phyloP scores from a whole-genome alignment of 2,113 vertebrate species.

The Proteles cristata region DNA sequence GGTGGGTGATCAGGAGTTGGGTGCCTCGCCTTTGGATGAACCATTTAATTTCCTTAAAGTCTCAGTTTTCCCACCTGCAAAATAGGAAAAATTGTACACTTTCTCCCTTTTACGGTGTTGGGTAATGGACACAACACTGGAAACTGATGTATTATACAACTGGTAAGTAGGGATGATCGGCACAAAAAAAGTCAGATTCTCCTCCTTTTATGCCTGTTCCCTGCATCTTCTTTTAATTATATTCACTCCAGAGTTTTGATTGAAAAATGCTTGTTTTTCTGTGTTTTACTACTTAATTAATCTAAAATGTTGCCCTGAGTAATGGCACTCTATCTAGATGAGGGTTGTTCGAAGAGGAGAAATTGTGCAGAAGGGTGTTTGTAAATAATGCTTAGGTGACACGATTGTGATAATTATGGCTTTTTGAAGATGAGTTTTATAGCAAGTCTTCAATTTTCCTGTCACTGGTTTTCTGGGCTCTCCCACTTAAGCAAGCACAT shows the following conservation, averaged over 20 bases:
- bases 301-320: conserved; percentile 49
- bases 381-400: conserved; percentile 70
- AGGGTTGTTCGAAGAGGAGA: not conserved
- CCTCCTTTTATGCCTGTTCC: not conserved
- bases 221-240: conserved; percentile 16
- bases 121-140: too few relatives aligned
- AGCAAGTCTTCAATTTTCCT: conserved; percentile 70
- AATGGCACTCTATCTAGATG: not conserved
- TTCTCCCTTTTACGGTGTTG: not conserved
- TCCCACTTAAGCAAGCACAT: conserved; percentile 54
- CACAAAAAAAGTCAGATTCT: not conserved
- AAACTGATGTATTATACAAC: not conserved
- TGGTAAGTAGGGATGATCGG: not conserved
- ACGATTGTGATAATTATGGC: conserved; percentile 61
- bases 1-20: not conserved
- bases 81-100: not conserved
- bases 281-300: conserved; percentile 63
- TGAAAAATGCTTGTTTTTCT: conserved; percentile 43
- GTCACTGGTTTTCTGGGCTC: conserved; percentile 14
- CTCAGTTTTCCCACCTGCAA: not conserved
- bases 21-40: not conserved
- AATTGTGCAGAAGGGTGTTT: conserved; percentile 11
- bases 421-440: conserved; percentile 75
- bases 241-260: conserved; percentile 49
- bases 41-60: not conserved